Evolutionary conservation across 1,140 invertebrate species (phyloP).

Genomic region (Hyles euphorbiae): DNA sequence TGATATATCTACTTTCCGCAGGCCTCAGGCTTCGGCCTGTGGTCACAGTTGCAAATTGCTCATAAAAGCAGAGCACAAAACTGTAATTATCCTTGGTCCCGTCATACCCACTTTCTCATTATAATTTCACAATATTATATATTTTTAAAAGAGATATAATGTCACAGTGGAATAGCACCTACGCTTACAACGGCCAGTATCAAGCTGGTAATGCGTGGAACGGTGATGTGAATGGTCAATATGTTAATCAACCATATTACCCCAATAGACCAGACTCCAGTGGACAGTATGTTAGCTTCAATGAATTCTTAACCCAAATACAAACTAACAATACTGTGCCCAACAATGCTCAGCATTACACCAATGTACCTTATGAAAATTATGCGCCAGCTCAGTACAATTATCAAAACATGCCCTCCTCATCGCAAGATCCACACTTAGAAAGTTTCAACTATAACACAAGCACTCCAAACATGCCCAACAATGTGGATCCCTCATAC

Average conservation of each 20-base stretch:
- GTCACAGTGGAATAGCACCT: constrained; percentile 67
- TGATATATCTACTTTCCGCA: constrained; percentile 21
- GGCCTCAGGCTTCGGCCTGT: constrained; percentile 63
- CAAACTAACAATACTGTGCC: constrained; percentile 37
- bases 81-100: constrained; percentile 6
- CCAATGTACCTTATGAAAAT: constrained; percentile 49
- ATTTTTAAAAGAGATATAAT: constrained; percentile 28
- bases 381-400: constrained; percentile 46
- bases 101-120: constrained; percentile 9
- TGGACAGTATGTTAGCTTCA: constrained; percentile 63
- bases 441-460: constrained; percentile 41
- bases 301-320: constrained; percentile 66
- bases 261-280: constrained; percentile 45
- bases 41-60: constrained; percentile 23
- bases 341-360: constrained; percentile 32
- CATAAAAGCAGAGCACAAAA: constrained; percentile 14
- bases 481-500: constrained; percentile 34
- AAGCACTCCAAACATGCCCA: constrained; percentile 32
- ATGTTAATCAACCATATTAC: constrained; percentile 52
- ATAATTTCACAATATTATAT: constrained; percentile 49
- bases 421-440: constrained; percentile 38
- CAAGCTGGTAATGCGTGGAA: constrained; percentile 52
- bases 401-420: constrained; percentile 49
- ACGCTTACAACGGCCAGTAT: constrained; percentile 55
- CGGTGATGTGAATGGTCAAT: constrained; percentile 49